Conservation (phyloP, 1,140 invertebrate species). For the Cherax destructor region DNA sequence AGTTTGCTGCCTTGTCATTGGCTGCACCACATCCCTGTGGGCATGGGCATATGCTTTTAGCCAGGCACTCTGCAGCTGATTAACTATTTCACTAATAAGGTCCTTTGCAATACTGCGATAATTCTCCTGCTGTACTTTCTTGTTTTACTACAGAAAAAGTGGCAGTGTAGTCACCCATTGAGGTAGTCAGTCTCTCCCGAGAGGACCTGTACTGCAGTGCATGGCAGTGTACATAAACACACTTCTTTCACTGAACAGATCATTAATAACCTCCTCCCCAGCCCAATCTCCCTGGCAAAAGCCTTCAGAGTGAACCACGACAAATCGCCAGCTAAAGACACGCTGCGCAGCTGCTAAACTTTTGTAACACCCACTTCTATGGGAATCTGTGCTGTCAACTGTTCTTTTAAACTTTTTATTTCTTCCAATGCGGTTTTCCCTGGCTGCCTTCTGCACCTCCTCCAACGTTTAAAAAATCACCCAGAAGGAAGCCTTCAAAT, state of each 20-base stretch:
- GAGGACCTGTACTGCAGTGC: slow-evolving; percentile 21
- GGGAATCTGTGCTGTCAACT: not conserved
- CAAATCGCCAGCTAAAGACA: slow-evolving; percentile 20
- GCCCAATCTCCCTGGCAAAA: slow-evolving; percentile 19
- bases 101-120: not conserved
- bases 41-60: slow-evolving; percentile 14
- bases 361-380: not conserved
- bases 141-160: not conserved
- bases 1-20: slow-evolving; percentile 21
- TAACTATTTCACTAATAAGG: not conserved
- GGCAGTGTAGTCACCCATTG: not conserved
- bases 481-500: not conserved
- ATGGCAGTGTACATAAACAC: slow-evolving; percentile 20
- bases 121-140: not conserved
- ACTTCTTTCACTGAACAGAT: slow-evolving; percentile 13
- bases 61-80: not conserved
- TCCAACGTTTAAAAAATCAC: slow-evolving; percentile 19
- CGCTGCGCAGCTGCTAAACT: slow-evolving; percentile 2
- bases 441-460: slow-evolving; percentile 17
- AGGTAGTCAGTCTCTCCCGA: not conserved
- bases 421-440: not conserved
- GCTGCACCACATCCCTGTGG: slow-evolving; percentile 11
- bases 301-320: slow-evolving; percentile 15
- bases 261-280: not conserved
- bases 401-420: not conserved